Conservation (phyloP, 2,888 invertebrate species). For the Minunthozetes semirufus region DNA sequence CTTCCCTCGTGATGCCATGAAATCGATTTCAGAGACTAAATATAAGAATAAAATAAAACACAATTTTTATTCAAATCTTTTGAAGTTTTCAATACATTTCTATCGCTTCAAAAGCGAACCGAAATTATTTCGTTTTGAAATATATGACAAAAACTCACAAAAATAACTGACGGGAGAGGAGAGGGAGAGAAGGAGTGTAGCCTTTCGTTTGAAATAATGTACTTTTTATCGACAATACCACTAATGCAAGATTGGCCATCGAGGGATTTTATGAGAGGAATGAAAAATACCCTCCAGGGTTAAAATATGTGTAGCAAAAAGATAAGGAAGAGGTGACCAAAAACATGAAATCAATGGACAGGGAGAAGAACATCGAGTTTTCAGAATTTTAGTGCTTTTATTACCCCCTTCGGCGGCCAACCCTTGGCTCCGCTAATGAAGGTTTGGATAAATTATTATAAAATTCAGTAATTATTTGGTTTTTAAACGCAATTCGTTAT, state of each 20-base stretch:
- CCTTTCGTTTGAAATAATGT: no score
- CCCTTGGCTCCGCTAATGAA: not conserved
- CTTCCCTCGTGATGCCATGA: conserved; percentile 97
- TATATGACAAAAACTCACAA: no score
- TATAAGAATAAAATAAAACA: not conserved
- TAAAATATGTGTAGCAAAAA: no score
- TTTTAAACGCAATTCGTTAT: no score
- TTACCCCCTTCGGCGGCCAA: no score
- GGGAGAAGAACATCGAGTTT: not conserved
- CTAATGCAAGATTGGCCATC: no score
- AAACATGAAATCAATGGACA: not conserved
- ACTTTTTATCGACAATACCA: no score
- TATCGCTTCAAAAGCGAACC: not conserved
- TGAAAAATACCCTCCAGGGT: no score
- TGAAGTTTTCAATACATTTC: not conserved
- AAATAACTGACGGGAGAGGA: not conserved
- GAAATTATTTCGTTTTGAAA: no score
- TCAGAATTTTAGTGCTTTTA: no score
- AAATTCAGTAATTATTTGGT: not conserved
- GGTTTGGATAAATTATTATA: not conserved
- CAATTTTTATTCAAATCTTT: not conserved
- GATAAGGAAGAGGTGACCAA: no score
- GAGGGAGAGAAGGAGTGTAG: not conserved
- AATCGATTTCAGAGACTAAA: conserved; percentile 22
- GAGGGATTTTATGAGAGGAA: no score